Evolutionary conservation across 1,140 invertebrate genomes (phyloP).

Genomic region (Hypothenemus hampei): DNA sequence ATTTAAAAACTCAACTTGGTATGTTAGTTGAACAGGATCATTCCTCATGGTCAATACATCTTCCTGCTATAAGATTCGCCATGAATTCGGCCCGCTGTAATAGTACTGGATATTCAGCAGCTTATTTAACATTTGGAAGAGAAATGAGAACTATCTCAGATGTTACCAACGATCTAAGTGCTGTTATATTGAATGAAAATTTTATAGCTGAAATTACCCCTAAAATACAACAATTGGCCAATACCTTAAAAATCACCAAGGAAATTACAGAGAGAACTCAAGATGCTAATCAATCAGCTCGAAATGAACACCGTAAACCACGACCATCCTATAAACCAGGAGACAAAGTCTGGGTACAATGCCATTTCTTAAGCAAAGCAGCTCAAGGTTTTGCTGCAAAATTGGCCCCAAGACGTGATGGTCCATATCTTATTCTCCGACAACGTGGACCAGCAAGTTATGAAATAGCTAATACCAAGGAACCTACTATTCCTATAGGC

Average conservation of each 20-base stretch:
- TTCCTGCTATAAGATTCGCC: conserved; percentile 37
- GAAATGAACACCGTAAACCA: conserved; percentile 24
- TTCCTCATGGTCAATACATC: conserved; percentile 37
- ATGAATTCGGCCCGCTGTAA: conserved; percentile 39
- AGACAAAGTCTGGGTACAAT: conserved; percentile 1
- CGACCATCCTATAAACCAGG: conserved; percentile 11
- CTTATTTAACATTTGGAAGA: conserved; percentile 41
- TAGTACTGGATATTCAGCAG: conserved; percentile 38
- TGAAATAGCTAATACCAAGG: not conserved
- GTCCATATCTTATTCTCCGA: conserved; percentile 1
- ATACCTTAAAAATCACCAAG: too few species aligned
- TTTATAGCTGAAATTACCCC: conserved; percentile 37
- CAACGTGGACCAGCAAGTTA: not conserved
- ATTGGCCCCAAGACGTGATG: conserved; percentile 6
- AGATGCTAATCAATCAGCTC: conserved; percentile 27
- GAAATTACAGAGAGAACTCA: too few species aligned
- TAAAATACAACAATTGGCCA: too few species aligned
- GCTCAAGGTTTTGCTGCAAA: not conserved
- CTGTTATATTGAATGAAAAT: conserved; percentile 35
- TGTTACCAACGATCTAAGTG: conserved; percentile 21
- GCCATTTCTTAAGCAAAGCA: not conserved
- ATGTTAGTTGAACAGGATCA: conserved; percentile 42
- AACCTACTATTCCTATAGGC: conserved; percentile 10
- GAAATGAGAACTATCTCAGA: conserved; percentile 31
- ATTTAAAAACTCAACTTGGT: conserved; percentile 43